Base-by-base conservation (phyloP, 1,140 invertebrate genomes). In the Drosophila pectinifera region DNA sequence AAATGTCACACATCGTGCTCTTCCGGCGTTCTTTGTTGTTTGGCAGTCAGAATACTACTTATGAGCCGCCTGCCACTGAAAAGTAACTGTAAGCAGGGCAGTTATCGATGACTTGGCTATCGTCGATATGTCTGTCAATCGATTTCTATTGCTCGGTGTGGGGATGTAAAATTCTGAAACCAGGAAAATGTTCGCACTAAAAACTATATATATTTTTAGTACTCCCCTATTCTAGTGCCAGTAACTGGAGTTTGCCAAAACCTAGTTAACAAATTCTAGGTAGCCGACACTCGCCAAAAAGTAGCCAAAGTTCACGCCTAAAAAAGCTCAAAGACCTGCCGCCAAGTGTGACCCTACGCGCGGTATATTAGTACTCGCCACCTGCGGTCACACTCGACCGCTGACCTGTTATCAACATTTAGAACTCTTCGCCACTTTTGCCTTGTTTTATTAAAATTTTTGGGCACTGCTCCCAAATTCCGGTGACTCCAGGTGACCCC, bases 321-420 rank as follows among this genome's bases (percentile, higher is more conserved):
- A 31, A 10, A 41, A 7, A 3, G n/a, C 49, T 18, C 7, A 7
- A 14, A 13, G 10, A 4, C 2, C 13, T 26, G 5, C 16, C 4
- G 5, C 5, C 8, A 24, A 54, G 46, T 38, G 24, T 41, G 24
- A 5, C 22, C 49, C 24, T 57, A 8, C 14, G 2, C 7, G 13
- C 38, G 14, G 51, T 14, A 58, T 58, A 10, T 41, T 34, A 0
- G 6, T 8, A 18, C 20, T 18, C 3, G 10, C 7, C 18, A 18
- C 18, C 14, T 20, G 5, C 8, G 56, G 41, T 10, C 62, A 43
- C 31, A 64, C 56, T 65, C 1, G 2, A 10, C 62, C 41, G 6
- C 56, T 36, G 56, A 51, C 28, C 31, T 63, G 42, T 67, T 64
- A 67, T 67, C 59, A 64, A 39, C 63, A 64, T 64, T 38, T 1